These are phyloP conservation scores for Tachuris rubrigastra DNA, from an alignment of 2,113 vertebrate genomes.

Conservation along the genomic window DNA sequence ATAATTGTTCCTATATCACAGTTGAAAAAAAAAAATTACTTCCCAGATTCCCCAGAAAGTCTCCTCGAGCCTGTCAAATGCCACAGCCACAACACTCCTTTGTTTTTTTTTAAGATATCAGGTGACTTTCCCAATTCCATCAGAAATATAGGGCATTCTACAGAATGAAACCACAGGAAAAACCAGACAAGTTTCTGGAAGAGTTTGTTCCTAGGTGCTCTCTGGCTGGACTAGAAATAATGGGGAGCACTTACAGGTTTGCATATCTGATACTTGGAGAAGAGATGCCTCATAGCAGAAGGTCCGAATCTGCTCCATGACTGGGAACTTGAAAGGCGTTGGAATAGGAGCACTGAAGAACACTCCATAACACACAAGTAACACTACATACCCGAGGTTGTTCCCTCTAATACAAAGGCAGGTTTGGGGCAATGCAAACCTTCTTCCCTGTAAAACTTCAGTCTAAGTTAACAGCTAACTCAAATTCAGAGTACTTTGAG, in stretches of 20 bases:
- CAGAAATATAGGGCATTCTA: neutral
- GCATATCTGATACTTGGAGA: neutral
- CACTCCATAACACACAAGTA: neutral
- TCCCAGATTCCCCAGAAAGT: neutral
- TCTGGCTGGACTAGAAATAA: neutral
- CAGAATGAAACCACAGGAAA: neutral
- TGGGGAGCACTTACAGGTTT: neutral
- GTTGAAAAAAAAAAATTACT: neutral
- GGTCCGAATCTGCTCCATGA: neutral
- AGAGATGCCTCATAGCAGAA: neutral
- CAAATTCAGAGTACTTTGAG: neutral
- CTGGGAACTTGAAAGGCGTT: neutral
- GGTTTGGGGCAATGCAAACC: neutral
- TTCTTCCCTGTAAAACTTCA: neutral
- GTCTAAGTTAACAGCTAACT: neutral
- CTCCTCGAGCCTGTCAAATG: neutral
- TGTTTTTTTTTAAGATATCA: neutral
- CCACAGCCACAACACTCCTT: neutral
- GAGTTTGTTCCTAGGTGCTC: neutral
- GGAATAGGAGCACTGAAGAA: neutral
- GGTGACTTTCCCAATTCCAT: neutral
- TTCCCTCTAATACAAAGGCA: neutral
- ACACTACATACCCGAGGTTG: fast-evolving
- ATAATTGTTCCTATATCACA: neutral
- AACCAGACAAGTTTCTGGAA: neutral